These are phyloP conservation scores for Podilymbus podiceps DNA, from an alignment of 2,113 vertebrate genomes.

Conservation along the genomic window DNA sequence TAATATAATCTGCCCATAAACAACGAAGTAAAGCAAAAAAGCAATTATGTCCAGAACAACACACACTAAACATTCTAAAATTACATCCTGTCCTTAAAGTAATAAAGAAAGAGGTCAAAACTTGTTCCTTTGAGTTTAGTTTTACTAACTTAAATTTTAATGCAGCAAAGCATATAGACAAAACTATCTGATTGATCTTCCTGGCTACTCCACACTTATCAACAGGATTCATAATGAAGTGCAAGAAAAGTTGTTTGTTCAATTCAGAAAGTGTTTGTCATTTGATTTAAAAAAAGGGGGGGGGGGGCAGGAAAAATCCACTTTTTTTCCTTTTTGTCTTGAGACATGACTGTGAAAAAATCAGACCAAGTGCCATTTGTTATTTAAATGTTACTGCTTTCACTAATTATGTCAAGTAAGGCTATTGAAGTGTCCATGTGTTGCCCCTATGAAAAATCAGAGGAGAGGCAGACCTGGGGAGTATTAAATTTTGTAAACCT, in stretches of 20 bases:
- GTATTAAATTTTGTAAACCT: background rate
- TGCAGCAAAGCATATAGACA: background rate
- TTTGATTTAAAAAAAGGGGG: background rate
- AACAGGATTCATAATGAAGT: background rate
- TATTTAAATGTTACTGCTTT: background rate
- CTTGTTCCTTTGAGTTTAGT: background rate
- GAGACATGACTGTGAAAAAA: background rate
- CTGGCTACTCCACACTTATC: background rate
- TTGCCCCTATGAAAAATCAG: background rate
- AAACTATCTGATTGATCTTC: background rate
- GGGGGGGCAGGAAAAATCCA: fast-evolving
- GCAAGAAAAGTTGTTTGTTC: background rate
- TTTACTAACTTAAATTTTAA: background rate
- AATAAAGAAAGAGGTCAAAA: background rate
- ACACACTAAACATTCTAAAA: background rate
- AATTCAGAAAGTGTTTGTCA: background rate
- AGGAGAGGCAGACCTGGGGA: background rate
- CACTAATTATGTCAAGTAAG: background rate
- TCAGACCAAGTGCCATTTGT: background rate
- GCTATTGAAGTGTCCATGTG: background rate
- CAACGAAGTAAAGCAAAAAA: background rate
- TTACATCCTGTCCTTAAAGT: background rate
- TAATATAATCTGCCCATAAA: background rate
- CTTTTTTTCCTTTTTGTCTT: background rate
- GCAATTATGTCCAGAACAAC: background rate